These are phyloP conservation scores for Cenopis cana DNA, from an alignment of 2,888 invertebrate genomes.

Conservation along the genomic window DNA sequence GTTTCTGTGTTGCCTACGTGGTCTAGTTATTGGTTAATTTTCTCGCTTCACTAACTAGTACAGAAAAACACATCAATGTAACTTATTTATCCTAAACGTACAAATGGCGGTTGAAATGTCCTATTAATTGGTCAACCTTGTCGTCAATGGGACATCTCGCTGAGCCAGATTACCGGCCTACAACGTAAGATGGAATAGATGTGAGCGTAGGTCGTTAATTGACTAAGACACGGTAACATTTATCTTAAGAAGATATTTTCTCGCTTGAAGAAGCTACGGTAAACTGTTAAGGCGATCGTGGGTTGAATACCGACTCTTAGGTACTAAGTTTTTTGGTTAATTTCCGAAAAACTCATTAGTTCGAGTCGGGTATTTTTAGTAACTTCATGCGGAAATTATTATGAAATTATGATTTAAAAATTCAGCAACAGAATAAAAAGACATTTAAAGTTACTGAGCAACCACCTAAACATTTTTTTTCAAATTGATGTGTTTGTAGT, in stretches of 20 bases:
- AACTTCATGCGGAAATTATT: no score
- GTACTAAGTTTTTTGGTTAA: no score
- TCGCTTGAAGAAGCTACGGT: no score
- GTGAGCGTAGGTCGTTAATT: not conserved
- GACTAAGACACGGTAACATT: not conserved
- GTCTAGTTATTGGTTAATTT: not conserved
- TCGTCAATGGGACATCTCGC: constrained; percentile 26
- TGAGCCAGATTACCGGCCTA: constrained; percentile 6
- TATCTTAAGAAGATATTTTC: not conserved
- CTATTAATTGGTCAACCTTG: constrained; percentile 18
- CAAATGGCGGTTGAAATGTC: constrained; percentile 18
- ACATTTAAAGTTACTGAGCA: no score
- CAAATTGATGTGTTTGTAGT: no score
- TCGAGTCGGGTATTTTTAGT: no score
- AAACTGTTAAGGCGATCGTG: no score
- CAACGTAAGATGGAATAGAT: not conserved
- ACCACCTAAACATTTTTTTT: no score
- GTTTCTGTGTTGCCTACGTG: not conserved
- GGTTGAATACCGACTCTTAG: no score
- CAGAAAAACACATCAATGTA: constrained; percentile 8
- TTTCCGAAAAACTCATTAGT: no score
- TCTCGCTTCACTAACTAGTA: not conserved
- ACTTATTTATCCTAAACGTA: constrained; percentile 10
- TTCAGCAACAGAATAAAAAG: no score
- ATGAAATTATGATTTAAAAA: no score